Percentiles rank a stretch among this genome's conserved stretches.
phyloP scores from a whole-genome alignment of 2,888 invertebrate genomes.

The Isotomurus palustris region DNA sequence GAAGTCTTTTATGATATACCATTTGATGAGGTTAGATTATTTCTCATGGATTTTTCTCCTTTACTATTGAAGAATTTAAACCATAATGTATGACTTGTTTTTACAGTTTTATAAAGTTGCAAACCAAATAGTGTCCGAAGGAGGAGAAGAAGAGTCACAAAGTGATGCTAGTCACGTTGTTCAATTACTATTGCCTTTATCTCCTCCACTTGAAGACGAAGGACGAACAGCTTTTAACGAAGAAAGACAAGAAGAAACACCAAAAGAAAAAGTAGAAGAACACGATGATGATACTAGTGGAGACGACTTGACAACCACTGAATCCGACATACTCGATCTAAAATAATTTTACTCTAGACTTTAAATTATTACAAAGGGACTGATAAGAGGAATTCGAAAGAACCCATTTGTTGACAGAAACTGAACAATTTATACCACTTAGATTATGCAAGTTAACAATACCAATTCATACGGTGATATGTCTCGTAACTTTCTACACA shows the following conservation, averaged over 20 bases:
- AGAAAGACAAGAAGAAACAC: not conserved
- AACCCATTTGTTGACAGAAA: too few species aligned
- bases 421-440: too few species aligned
- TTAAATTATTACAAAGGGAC: too few species aligned
- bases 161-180: not conserved
- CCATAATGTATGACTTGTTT: not conserved
- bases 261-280: not conserved
- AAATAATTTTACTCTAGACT: too few species aligned
- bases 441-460: too few species aligned
- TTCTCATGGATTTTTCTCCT: not conserved
- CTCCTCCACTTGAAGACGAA: not conserved
- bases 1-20: slow-evolving; percentile 84
- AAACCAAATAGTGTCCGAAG: not conserved
- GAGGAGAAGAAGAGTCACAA: slow-evolving; percentile 1
- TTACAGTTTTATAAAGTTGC: slow-evolving; percentile 15
- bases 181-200: too few species aligned
- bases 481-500: too few species aligned
- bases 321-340: not conserved
- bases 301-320: too few species aligned
- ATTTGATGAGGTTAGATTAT: slow-evolving; percentile 59
- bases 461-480: too few species aligned
- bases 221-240: not conserved
- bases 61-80: not conserved
- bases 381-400: too few species aligned
- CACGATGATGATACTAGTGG: not conserved